Evolutionary conservation across 2,888 invertebrate species (phyloP).

Genomic region (Asteroscopus sphinx): DNA sequence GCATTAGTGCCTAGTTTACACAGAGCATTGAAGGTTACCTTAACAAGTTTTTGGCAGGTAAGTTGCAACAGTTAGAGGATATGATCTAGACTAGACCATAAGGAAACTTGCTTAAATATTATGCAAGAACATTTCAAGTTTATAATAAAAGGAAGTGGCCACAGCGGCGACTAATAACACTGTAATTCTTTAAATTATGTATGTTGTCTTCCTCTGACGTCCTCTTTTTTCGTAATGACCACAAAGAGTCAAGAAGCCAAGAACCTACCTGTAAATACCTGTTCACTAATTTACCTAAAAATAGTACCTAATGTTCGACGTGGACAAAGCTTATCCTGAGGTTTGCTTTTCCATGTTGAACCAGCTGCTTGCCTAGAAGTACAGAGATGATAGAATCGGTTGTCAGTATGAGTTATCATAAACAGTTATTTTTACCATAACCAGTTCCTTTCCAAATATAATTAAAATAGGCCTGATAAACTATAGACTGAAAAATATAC

Average conservation of each 20-base stretch:
- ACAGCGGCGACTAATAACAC: not conserved
- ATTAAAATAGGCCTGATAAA: too few relatives aligned
- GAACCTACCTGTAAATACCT: too few relatives aligned
- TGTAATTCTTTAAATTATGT: not conserved
- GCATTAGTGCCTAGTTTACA: conserved; percentile 8
- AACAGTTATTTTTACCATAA: too few relatives aligned
- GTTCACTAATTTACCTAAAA: too few relatives aligned
- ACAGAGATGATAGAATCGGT: too few relatives aligned
- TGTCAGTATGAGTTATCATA: too few relatives aligned
- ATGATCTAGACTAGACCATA: conserved; percentile 4
- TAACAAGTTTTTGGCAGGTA: not conserved
- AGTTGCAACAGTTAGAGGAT: conserved; percentile 1
- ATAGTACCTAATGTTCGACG: too few relatives aligned
- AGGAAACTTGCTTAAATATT: conserved; percentile 13
- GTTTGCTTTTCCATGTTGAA: too few relatives aligned
- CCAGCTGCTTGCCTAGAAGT: too few relatives aligned
- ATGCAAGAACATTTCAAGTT: not conserved
- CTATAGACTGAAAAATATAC: too few relatives aligned
- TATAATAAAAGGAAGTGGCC: conserved; percentile 1
- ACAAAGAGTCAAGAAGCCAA: not conserved
- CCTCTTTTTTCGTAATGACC: not conserved
- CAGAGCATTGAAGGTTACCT: not conserved
- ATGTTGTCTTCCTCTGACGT: not conserved
- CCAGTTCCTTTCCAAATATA: too few relatives aligned
- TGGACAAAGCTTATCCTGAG: too few relatives aligned